These are phyloP conservation scores for Malacoraja senta DNA, from an alignment of 2,797 vertebrate species.

Conservation along the genomic window DNA sequence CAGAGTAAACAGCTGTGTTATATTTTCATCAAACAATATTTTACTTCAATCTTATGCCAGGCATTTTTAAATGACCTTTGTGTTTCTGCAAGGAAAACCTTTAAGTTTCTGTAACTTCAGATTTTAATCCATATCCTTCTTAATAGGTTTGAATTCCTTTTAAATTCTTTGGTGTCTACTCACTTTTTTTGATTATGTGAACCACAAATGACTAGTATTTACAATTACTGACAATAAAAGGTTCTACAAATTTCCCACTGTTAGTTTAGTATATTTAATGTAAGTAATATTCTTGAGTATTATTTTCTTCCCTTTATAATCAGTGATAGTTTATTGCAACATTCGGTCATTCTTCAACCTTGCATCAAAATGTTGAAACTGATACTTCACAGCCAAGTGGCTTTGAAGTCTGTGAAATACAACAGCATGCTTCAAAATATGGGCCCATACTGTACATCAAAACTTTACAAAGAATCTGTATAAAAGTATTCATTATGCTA, in stretches of 20 bases:
- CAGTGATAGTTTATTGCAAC: not conserved
- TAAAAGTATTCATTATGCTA: not conserved
- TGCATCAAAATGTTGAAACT: slow-evolving; percentile 24
- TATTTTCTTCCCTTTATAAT: slow-evolving; percentile 22
- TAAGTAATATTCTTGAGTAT: slow-evolving; percentile 31
- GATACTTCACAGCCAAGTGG: slow-evolving; percentile 8
- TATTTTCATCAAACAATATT: slow-evolving; percentile 35
- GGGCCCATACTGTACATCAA: not conserved
- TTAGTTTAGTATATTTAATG: slow-evolving; percentile 6
- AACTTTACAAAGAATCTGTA: not conserved
- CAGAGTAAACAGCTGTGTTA: slow-evolving; percentile 29
- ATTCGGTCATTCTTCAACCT: not conserved
- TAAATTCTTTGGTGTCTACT: slow-evolving; percentile 33
- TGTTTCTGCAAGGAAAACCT: slow-evolving; percentile 4
- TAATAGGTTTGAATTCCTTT: slow-evolving; percentile 28
- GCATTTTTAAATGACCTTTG: slow-evolving; percentile 24
- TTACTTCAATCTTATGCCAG: slow-evolving; percentile 10
- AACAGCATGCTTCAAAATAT: slow-evolving; percentile 12
- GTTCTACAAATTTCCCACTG: not conserved
- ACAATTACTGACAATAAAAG: slow-evolving; percentile 13
- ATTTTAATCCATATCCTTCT: slow-evolving; percentile 30
- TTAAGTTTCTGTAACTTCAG: slow-evolving; percentile 8
- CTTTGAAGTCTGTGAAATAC: slow-evolving; percentile 12
- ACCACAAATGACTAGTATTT: slow-evolving; percentile 2
- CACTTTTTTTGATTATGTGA: slow-evolving; percentile 32